phyloP scores from a whole-genome alignment of 2,113 vertebrate genomes.

The Sebastes fasciatus region DNA sequence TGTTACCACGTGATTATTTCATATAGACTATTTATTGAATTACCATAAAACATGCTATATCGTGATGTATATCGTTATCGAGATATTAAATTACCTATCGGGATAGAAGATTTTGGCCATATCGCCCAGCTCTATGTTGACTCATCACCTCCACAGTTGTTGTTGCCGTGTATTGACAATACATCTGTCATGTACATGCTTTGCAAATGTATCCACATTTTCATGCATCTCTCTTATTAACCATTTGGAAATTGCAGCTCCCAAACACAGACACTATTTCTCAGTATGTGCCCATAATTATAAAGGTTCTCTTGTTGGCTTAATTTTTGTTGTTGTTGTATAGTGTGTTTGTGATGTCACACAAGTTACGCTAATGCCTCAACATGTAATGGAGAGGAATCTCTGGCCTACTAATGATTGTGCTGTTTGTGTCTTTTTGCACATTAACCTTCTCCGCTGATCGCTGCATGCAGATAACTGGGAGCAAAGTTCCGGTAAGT shows the following conservation, averaged over 20 bases:
- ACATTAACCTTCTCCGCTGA: conserved; percentile 94
- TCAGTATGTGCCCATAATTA: conserved; percentile 33
- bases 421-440: conserved; percentile 94
- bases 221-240: background rate
- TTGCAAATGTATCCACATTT: background rate
- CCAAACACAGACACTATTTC: conserved; percentile 73
- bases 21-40: no score
- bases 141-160: conserved; percentile 47
- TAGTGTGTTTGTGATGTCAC: conserved; percentile 69
- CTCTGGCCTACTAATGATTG: conserved; percentile 91
- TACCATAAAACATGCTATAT: no score
- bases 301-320: conserved; percentile 44
- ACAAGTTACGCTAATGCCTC: conserved; percentile 83
- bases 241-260: conserved; percentile 14
- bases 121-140: background rate
- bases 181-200: background rate
- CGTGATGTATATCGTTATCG: no score
- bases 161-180: conserved; percentile 16
- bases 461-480: conserved; percentile 99
- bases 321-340: conserved; percentile 13
- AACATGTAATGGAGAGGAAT: conserved; percentile 78
- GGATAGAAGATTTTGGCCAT: no score
- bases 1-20: no score
- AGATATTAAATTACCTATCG: no score
- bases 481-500: conserved; percentile 99